Conservation (phyloP, 2,888 invertebrate genomes). For the Orthosia gracilis region DNA sequence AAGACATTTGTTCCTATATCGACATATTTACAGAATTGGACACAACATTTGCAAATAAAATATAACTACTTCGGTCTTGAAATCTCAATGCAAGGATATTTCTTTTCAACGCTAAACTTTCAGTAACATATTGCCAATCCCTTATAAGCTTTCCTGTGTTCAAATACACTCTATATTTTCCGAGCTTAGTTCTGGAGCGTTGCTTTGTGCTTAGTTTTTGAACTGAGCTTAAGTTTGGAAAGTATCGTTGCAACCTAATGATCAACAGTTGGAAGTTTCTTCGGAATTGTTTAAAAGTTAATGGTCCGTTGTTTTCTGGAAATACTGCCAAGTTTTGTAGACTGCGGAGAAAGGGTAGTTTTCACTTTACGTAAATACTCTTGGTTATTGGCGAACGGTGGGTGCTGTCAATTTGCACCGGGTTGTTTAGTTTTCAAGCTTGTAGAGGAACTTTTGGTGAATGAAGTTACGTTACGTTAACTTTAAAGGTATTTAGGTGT, state of each 20-base stretch:
- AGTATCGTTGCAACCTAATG: slow-evolving; percentile 62
- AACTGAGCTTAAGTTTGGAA: slow-evolving; percentile 57
- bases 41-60: neutral
- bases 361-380: slow-evolving; percentile 22
- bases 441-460: neutral
- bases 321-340: slow-evolving; percentile 24
- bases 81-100: too few species aligned
- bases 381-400: slow-evolving; percentile 28
- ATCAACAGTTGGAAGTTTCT: slow-evolving; percentile 55
- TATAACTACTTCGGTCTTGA: too few species aligned
- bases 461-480: neutral
- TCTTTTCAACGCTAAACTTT: slow-evolving; percentile 23
- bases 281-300: slow-evolving; percentile 54
- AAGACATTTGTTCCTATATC: too few species aligned
- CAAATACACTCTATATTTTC: slow-evolving; percentile 45
- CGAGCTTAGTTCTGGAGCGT: slow-evolving; percentile 50
- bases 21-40: too few species aligned
- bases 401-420: slow-evolving; percentile 15
- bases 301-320: slow-evolving; percentile 50
- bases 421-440: neutral
- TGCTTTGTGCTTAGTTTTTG: slow-evolving; percentile 62
- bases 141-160: slow-evolving; percentile 29
- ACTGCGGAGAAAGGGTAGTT: slow-evolving; percentile 18
- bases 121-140: slow-evolving; percentile 17
- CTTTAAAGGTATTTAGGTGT: slow-evolving; percentile 2